These are phyloP conservation scores for Perithous albicinctus DNA, from an alignment of 2,888 invertebrate species.

Conservation along the genomic window DNA sequence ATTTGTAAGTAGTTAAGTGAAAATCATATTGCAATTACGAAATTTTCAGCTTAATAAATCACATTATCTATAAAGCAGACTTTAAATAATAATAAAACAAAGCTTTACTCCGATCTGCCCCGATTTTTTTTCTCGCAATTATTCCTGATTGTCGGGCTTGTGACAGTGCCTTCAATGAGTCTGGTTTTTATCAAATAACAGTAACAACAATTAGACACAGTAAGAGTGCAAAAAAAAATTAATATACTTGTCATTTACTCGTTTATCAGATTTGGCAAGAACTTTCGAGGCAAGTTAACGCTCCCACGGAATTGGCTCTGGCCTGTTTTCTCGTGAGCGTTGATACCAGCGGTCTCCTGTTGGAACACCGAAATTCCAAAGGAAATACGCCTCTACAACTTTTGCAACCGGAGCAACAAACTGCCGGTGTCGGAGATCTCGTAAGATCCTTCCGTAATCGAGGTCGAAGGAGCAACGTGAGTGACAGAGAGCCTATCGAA, in stretches of 20 bases:
- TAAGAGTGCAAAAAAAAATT: too few species aligned
- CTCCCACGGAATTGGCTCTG: conserved; percentile 86
- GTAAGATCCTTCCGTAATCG: conserved; percentile 84
- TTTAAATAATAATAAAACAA: too few species aligned
- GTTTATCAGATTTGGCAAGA: conserved; percentile 83
- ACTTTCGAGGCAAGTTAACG: conserved; percentile 78
- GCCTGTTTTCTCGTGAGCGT: conserved; percentile 89
- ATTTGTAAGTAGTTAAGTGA: too few species aligned
- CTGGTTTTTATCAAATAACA: too few species aligned
- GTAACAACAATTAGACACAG: too few species aligned
- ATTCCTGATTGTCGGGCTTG: too few species aligned
- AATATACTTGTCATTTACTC: conserved; percentile 14
- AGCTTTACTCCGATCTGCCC: too few species aligned
- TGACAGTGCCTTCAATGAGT: too few species aligned
- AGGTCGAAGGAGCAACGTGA: conserved; percentile 12
- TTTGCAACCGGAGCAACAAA: conserved; percentile 85
- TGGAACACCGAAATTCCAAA: conserved; percentile 87
- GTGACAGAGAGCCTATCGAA: conserved; percentile 14
- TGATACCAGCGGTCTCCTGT: conserved; percentile 76
- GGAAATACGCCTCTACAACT: conserved; percentile 90
- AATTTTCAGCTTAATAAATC: too few species aligned
- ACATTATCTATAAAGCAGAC: too few species aligned
- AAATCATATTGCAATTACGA: too few species aligned
- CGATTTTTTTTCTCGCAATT: too few species aligned
- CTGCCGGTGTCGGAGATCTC: conserved; percentile 85